Evolutionary conservation across 2,888 invertebrate species (phyloP), one percentile per base, ranked within the genome.

Genomic region (Phrixothrix hirtus): DNA sequence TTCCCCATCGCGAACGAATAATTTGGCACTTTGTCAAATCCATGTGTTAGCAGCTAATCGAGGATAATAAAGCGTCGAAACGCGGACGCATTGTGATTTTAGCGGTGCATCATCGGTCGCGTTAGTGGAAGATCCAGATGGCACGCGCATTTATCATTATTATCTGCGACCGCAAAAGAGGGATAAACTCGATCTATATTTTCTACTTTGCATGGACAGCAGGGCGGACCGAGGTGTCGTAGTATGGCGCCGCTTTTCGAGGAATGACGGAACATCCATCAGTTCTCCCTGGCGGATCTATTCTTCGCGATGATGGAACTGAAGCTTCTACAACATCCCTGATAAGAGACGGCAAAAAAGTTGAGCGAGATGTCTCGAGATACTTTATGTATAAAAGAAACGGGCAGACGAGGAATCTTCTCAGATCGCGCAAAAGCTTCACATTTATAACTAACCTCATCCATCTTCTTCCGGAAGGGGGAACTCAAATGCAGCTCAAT

Each of bases 401-500:
- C 69, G 72, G 67, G 67, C 67, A 62, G 69, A 66, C 67, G 67
- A 66, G 70, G 70, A 74, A 73, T 74, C 74, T 72, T 70, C 71
- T 68, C 70, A 70, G 71, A 74, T 75, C 74, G 74, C 69, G 74
- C 73, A 71, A 75, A 77, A 76, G 76, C 77, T 75, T 76, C 77
- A 77, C 77, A 77, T 77, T 77, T 77, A 77, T 77, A 77, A 77
- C 77, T 77, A 77, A 75, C 76, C 76, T 77, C 77, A 77, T 77
- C 77, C 76, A 77, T 77, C 77, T 77, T 77, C 74, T 70, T 77
- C 73, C 71, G 67, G 67, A 57, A 62, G 66, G 71, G 73, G 70
- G 66, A 70, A 73, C 75, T 75, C 75, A 75, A 76, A 76, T 75
- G 77, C 76, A 76, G 76, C 76, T 75, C 76, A 76, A 77, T 77